Evolutionary conservation across 2,888 invertebrate genomes (phyloP).

Genomic region (Piscicola geometra): DNA sequence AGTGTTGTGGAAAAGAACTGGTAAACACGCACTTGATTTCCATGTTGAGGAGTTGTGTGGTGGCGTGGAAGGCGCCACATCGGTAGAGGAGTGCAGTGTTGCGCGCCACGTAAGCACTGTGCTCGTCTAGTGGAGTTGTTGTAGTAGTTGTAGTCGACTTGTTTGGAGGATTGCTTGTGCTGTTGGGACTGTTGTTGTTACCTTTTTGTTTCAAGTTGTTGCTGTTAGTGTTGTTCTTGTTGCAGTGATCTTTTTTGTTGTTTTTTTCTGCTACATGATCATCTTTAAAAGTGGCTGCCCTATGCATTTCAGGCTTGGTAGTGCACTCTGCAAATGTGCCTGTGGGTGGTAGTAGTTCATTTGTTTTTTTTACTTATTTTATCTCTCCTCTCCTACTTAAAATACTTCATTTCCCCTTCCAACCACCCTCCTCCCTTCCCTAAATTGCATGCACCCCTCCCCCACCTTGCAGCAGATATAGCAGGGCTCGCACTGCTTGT

Average conservation of each 20-base stretch:
- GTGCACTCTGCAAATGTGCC: constrained; percentile 67
- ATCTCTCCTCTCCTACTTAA: no score
- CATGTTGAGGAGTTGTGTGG: constrained; percentile 85
- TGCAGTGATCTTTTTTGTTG: no score
- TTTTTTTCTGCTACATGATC: neutral
- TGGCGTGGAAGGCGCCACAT: constrained; percentile 80
- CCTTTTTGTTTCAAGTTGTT: neutral
- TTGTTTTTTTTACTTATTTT: neutral
- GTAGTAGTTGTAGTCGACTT: neutral
- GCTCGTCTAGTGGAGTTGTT: constrained; percentile 60
- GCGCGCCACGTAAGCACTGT: constrained; percentile 73
- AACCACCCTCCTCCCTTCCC: no score
- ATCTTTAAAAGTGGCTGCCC: neutral
- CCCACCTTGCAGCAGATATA: constrained; percentile 80
- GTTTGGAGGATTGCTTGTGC: neutral
- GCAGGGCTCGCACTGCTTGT: constrained; percentile 81
- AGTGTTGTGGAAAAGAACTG: neutral
- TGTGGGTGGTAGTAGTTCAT: constrained; percentile 38
- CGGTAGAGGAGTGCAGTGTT: constrained; percentile 84
- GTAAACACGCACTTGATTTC: constrained; percentile 74
- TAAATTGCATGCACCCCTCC: neutral
- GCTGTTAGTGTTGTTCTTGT: neutral
- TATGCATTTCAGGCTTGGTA: neutral
- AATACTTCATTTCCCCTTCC: neutral
- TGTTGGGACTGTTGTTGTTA: neutral